Conservation (phyloP, 2,888 invertebrate genomes). For the Caenorhabditis sulstoni region DNA sequence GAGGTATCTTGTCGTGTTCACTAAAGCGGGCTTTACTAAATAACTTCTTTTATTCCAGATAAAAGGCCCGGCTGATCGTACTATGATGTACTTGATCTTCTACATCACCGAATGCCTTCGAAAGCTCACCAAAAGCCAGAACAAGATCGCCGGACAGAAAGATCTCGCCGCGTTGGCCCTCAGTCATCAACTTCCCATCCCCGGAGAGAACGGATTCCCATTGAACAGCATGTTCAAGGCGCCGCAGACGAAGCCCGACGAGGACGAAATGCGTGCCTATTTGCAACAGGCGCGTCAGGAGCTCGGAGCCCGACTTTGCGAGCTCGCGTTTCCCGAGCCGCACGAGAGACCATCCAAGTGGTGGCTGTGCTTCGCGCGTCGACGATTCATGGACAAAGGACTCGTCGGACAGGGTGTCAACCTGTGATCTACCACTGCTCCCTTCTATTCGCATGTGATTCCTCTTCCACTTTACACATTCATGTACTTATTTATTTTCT, state of each 20-base stretch:
- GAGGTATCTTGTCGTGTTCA: conserved; percentile 83
- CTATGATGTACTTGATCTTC: conserved; percentile 95
- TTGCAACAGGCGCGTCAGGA: conserved; percentile 95
- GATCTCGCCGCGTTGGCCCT: conserved; percentile 97
- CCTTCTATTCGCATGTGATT: conserved; percentile 7
- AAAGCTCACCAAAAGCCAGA: conserved; percentile 92
- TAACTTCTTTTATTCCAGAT: conserved; percentile 80
- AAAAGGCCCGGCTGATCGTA: conserved; percentile 93
- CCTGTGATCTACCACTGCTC: conserved; percentile 48
- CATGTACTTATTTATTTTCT: conserved; percentile 26
- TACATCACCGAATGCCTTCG: conserved; percentile 98
- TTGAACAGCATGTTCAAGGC: conserved; percentile 91
- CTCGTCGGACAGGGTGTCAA: conserved; percentile 88
- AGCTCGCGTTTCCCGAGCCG: conserved; percentile 89
- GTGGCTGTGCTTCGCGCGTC: conserved; percentile 99
- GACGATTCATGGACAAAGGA: conserved; percentile 99
- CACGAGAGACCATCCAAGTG: conserved; percentile 97
- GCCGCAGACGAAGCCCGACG: conserved; percentile 73
- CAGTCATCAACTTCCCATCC: conserved; percentile 89
- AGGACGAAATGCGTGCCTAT: conserved; percentile 93
- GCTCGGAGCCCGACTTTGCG: conserved; percentile 91
- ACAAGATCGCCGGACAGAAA: conserved; percentile 89
- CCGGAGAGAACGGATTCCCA: conserved; percentile 95
- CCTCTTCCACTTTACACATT: conserved; percentile 7
- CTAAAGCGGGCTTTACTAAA: too few relatives aligned